Conservation (phyloP, 2,113 vertebrate species). For the Cercocebus atys region DNA sequence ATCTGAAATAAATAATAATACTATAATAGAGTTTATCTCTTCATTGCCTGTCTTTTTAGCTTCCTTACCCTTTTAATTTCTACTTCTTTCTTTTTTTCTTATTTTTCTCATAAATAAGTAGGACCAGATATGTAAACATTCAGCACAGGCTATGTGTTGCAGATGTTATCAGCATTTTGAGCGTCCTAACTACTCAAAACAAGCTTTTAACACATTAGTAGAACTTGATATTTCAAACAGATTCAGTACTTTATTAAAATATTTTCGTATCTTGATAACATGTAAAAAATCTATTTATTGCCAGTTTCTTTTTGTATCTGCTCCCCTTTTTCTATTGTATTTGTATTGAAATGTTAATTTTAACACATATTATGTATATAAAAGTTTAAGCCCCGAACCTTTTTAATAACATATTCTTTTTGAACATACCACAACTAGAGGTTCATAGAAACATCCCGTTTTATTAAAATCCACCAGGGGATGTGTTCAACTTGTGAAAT, state of each 20-base stretch:
- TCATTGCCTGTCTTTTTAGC: background rate
- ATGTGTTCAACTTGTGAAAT: background rate
- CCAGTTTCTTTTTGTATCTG: background rate
- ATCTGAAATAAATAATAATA: background rate
- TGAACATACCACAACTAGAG: background rate
- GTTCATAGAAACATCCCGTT: background rate
- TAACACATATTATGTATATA: background rate
- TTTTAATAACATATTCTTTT: background rate
- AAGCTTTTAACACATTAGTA: background rate
- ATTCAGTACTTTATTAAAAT: background rate
- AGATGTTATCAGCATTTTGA: background rate
- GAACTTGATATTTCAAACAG: background rate
- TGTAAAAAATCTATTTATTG: background rate
- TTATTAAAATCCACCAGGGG: background rate
- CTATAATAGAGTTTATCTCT: background rate
- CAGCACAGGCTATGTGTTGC: background rate
- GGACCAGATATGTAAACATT: background rate
- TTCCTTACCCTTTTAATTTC: background rate
- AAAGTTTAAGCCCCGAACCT: background rate
- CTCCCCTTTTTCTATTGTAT: background rate
- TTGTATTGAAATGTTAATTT: background rate
- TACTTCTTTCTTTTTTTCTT: background rate
- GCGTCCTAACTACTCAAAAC: background rate
- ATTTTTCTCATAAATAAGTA: background rate
- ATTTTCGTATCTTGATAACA: background rate